These are phyloP conservation scores for Aselliscus stoliczkanus DNA, from an alignment of 2,797 vertebrate genomes.

Conservation along the genomic window DNA sequence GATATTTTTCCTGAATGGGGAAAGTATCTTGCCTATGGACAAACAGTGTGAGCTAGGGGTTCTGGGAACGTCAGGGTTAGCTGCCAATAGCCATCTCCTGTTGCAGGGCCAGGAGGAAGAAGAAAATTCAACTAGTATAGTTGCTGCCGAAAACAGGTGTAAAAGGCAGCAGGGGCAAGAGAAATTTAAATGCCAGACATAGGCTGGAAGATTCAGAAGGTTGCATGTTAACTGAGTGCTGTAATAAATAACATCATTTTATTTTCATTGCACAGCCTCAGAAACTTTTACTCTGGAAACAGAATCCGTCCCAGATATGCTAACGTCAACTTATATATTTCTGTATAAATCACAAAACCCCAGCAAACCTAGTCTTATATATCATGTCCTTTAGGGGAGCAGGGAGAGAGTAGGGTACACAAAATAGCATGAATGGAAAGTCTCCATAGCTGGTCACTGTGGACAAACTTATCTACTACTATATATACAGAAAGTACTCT, in stretches of 20 bases:
- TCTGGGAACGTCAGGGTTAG: background rate
- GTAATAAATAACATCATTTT: constrained; percentile 5
- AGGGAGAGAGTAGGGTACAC: background rate
- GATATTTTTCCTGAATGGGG: background rate
- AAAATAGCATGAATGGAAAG: background rate
- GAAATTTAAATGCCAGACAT: background rate
- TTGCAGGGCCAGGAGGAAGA: background rate
- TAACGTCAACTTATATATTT: background rate
- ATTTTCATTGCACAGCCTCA: constrained; percentile 24
- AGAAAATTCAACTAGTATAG: background rate
- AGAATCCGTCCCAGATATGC: background rate
- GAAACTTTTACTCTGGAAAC: background rate
- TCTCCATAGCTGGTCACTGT: background rate
- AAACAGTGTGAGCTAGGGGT: background rate
- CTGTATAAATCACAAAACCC: background rate
- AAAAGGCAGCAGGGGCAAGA: background rate
- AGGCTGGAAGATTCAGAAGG: background rate
- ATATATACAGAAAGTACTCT: constrained; percentile 1
- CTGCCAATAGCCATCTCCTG: background rate
- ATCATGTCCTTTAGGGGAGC: background rate
- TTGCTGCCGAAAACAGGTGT: background rate
- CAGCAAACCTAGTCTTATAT: background rate
- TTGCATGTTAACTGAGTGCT: background rate
- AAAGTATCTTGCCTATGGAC: background rate
- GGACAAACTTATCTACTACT: background rate